These are phyloP conservation scores for Cyphomyrus discorhynchus DNA, from an alignment of 2,113 vertebrate species.

Conservation along the genomic window DNA sequence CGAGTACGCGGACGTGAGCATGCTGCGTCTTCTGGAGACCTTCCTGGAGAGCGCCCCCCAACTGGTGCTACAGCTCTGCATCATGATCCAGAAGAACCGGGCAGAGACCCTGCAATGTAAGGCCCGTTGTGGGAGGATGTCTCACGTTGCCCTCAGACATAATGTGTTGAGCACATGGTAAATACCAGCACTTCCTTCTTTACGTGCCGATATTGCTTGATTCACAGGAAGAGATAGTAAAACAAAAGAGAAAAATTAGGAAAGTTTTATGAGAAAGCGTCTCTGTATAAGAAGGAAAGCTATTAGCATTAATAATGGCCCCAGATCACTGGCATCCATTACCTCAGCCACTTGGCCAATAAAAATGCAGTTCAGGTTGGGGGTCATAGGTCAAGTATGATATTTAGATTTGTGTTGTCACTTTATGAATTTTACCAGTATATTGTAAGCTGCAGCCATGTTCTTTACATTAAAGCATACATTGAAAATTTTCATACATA, in stretches of 20 bases:
- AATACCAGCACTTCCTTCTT: not conserved
- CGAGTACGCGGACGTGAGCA: slow-evolving; percentile 98
- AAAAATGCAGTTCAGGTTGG: not conserved
- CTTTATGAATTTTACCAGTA: not conserved
- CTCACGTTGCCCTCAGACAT: not conserved
- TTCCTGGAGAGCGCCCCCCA: slow-evolving; percentile 98
- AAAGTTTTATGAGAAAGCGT: not conserved
- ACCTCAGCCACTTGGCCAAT: not conserved
- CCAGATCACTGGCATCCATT: not conserved
- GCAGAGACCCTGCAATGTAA: slow-evolving; percentile 97
- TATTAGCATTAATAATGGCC: not conserved
- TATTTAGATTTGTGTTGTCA: not conserved
- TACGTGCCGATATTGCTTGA: not conserved
- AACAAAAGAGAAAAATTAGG: not conserved
- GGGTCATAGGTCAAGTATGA: not conserved
- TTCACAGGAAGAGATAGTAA: not conserved
- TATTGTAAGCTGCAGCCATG: not conserved
- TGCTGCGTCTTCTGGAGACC: slow-evolving; percentile 94
- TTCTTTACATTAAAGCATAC: not conserved
- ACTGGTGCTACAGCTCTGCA: slow-evolving; percentile 99
- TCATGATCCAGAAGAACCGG: slow-evolving; percentile 99
- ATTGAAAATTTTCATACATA: not conserved
- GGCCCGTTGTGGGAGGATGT: slow-evolving; percentile 30
- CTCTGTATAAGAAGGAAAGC: not conserved
- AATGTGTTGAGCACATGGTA: not conserved